phyloP scores from a whole-genome alignment of 1,140 invertebrate genomes.

The Episyrphus balteatus region DNA sequence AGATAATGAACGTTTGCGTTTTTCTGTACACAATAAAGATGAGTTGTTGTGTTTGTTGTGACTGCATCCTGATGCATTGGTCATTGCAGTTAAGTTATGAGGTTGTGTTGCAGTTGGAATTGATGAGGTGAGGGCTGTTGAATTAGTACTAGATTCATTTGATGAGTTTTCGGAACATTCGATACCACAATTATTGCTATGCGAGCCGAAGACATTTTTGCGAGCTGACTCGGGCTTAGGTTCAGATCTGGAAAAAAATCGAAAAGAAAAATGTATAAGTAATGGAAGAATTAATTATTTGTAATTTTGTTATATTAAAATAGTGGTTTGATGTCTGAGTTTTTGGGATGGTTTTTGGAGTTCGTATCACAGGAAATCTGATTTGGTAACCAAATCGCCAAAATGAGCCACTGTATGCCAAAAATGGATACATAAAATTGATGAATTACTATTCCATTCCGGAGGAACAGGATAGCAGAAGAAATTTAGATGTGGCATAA shows the following conservation, averaged over 20 bases:
- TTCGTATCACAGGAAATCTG: too few species aligned
- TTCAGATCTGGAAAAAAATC: constrained; percentile 20
- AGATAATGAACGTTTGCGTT: constrained; percentile 22
- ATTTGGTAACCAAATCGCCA: too few species aligned
- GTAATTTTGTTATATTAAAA: too few species aligned
- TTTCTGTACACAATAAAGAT: background rate
- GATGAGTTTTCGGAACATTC: background rate
- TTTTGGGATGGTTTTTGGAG: too few species aligned
- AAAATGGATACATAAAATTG: too few species aligned
- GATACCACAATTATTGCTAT: constrained; percentile 27
- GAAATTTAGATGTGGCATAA: too few species aligned
- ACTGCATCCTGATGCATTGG: background rate
- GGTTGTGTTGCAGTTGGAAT: background rate
- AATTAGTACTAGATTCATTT: constrained; percentile 1
- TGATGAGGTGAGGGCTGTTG: constrained; percentile 1
- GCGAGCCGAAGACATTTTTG: constrained; percentile 32
- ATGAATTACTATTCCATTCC: too few species aligned
- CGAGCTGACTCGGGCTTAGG: constrained; percentile 27
- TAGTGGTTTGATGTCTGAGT: too few species aligned
- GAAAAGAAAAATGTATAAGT: constrained; percentile 2
- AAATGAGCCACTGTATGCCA: too few species aligned
- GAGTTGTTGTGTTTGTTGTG: constrained; percentile 1
- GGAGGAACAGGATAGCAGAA: too few species aligned
- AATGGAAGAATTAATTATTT: too few species aligned
- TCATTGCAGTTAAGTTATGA: background rate